Evolutionary conservation across 2,888 invertebrate genomes (phyloP), one percentile per base, ranked within the genome.

Genomic region (Ligdia adustata): DNA sequence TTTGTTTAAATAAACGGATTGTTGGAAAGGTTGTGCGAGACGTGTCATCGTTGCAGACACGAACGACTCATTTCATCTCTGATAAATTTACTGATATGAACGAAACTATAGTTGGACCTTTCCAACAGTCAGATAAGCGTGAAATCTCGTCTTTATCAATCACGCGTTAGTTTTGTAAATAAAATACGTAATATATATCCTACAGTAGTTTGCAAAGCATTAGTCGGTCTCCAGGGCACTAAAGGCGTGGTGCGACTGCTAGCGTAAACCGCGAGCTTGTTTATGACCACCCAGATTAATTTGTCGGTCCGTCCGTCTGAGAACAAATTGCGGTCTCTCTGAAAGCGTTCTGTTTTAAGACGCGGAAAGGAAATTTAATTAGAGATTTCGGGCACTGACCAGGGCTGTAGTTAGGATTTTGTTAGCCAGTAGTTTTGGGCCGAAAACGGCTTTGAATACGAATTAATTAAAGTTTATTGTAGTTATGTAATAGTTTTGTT

Each of bases 241-340:
- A 49, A 51, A 28, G 55, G 57, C 45, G 37, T 48, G 47, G 52
- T 32, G 28, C 4, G 22, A 55, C 39, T 52, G 50, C 55, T 39
- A 45, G 57, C 45, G 48, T 35, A 14, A 35, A 47, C 35, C 31
- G 20, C 20, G 20, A 16, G 16, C 26, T 31, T 67, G 65, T 64
- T 72, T 69, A 66, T 64, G 60, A 58, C 62, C 52, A 44, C 52
- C 55, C 62, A 62, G 72, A 75, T 75, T 74, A 74, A 75, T 75
- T 65, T 69, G 62, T 57, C 58, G 60, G 66, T 59, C 58, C 71
- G 62, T 53, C 69, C 67, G 62, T 49, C 65, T 51, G 62, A 46
- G 61, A 54, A 73, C 68, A 68, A 73, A 72, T 67, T 71, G 69
- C 57, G 73, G 72, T 54, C 55, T 42, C 53, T 58, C 63, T 52